Base-by-base conservation (phyloP, 1,140 invertebrate genomes). In the Acromyrmex heyeri region DNA sequence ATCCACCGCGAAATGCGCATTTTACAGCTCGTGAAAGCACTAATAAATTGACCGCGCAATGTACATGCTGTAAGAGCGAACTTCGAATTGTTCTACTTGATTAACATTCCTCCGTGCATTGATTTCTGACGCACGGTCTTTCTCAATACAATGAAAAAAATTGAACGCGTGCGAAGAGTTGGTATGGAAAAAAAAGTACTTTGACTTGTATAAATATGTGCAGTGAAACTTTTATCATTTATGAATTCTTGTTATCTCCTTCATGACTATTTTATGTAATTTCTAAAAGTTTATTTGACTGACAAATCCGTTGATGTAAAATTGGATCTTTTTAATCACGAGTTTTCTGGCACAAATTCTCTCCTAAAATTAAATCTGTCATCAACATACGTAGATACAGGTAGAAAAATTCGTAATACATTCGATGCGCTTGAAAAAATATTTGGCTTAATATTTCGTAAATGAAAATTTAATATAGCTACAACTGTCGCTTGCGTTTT, bases 21-120 rank as follows among this genome's bases (percentile, higher is more conserved):
- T 83, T 73, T 75, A 75, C 79, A 83, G 55, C 38, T 55, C n/a
- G n/a, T 24, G 62, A 55, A 79, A 79, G 62, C 48, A 12, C 14
- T 75, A 83, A 83, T 75, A 83, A 83, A 83, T 83, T 44, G 38
- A 62, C 79, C 69, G 38, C 38, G 69, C 69, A 34, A 72, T 24
- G 55, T 34, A 53, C 55, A 18, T 27, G 55, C 27, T 34, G 38
- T 62, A 50, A 75, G 30, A 44, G 12, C 27, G 21, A 61, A 61
- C 27, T 82, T 48, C 21, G 12, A 75, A 50, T 61, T 64, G n/a
- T 61, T 75, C 55, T 48, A 27, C 30, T 53, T 75, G 55, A 75
- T 50, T 61, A 61, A 59, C 79, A 38, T 48, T 16, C 21, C 50
- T 7, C 34, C 34, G 75, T 48, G 16, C 75, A n/a, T 38, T 21